Base-by-base conservation (phyloP, 2,888 invertebrate species). In the Prosopocoilus inquinatus region DNA sequence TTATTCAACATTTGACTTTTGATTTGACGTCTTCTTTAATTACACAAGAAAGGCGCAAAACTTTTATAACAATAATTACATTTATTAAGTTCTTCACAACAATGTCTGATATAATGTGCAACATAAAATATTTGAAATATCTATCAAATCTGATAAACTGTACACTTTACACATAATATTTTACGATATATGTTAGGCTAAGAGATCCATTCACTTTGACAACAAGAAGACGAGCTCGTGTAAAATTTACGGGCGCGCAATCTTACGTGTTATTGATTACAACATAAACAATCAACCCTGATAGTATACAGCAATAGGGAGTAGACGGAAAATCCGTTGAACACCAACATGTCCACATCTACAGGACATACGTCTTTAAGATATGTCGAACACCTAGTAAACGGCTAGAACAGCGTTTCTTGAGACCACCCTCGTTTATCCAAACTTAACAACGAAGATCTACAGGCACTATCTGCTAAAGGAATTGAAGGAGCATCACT, bases 351-450 rank as follows among this genome's bases (percentile, higher is more conserved):
- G 28, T 33, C n/a, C 13, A 28, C 28, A 3, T 46, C 12, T 32
- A 46, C 3, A 46, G 33, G 15, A 47, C 47, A 34, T 32, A 47
- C n/a, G 35, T 47, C 13, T 34, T 12, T 47, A 47, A 34, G 13
- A 47, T 47, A 34, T 50, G 47, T 45, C 45, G 53, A 59, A 54
- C 51, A 55, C 48, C 55, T 50, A 58, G 36, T 57, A 28, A 47
- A 32, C 53, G 55, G 66, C 80, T 88, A 90, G 82, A 90, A 90
- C 72, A 90, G 82, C 70, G 90, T 90, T 81, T 90, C 90, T 72
- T 88, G 87, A 62, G 89, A 88, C 83, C 88, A 88, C 61, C 84
- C 82, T 57, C 75, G 75, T 62, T 78, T 76, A 67, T 78, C 78
- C 73, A 64, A 60, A 73, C 75, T 64, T 74, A 60, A 66, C 39